A percentile compares a stretch with the other conserved stretches of the same genome.
phyloP scores from a whole-genome alignment of 2,888 invertebrate species.

The Trissoscelio sp. region DNA sequence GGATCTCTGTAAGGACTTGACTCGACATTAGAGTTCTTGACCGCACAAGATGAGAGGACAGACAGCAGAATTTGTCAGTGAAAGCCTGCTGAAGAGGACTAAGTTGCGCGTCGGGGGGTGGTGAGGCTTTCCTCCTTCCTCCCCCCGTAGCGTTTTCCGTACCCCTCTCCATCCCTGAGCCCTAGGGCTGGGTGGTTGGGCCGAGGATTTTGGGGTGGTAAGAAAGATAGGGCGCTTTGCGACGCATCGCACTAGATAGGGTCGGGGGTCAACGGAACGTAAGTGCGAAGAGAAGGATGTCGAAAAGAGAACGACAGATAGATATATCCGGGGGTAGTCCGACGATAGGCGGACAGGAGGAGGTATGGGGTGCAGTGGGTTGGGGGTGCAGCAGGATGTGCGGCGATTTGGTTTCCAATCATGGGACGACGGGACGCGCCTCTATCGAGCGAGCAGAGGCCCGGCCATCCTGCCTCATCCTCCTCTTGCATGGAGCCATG shows the following conservation, averaged over 20 bases:
- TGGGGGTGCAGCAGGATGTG: slow-evolving; percentile 81
- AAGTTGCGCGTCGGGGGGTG: slow-evolving; percentile 67
- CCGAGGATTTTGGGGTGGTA: slow-evolving; percentile 67
- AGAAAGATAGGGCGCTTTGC: slow-evolving; percentile 69
- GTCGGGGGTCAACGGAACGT: slow-evolving; percentile 76
- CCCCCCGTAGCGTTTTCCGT: neutral
- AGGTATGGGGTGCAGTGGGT: slow-evolving; percentile 66
- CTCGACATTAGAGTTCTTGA: slow-evolving; percentile 82
- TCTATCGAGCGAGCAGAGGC: slow-evolving; percentile 83
- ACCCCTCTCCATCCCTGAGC: slow-evolving; percentile 69
- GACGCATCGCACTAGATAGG: slow-evolving; percentile 75
- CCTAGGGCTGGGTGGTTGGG: slow-evolving; percentile 33
- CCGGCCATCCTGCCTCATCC: slow-evolving; percentile 81
- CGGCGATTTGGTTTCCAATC: slow-evolving; percentile 84
- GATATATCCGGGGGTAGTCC: slow-evolving; percentile 60
- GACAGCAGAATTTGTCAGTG: slow-evolving; percentile 54
- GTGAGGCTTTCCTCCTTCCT: neutral
- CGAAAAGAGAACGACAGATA: slow-evolving; percentile 58
- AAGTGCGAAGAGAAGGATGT: slow-evolving; percentile 72
- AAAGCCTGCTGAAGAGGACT: slow-evolving; percentile 57
- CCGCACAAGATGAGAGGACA: slow-evolving; percentile 64
- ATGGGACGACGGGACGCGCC: slow-evolving; percentile 83
- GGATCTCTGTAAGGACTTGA: slow-evolving; percentile 83
- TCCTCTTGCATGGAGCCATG: slow-evolving; percentile 78
- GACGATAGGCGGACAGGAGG: slow-evolving; percentile 64